Percentiles rank a stretch among this genome's conserved stretches.
These are phyloP conservation scores for Coleophora flavipennella DNA, from an alignment of 2,888 invertebrate species.

Conservation along the genomic window DNA sequence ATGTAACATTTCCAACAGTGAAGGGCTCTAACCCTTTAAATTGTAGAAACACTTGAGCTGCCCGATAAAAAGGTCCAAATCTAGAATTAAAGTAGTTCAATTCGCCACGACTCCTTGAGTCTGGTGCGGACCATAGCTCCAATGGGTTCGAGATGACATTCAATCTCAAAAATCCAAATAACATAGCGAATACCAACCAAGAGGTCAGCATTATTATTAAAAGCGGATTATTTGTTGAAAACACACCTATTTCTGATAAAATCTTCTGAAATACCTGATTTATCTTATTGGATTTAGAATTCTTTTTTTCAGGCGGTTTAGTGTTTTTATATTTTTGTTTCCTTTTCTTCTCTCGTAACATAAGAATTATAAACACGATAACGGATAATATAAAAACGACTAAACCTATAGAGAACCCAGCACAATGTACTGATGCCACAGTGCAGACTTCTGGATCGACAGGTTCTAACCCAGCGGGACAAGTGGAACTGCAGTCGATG, in stretches of 20 bases:
- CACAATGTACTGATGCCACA: slow-evolving; percentile 75
- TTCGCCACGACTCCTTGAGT: slow-evolving; percentile 84
- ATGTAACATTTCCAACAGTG: slow-evolving; percentile 55
- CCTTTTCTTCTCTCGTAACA: slow-evolving; percentile 23
- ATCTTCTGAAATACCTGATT: slow-evolving; percentile 35
- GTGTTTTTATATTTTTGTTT: slow-evolving; percentile 2
- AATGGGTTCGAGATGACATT: slow-evolving; percentile 90
- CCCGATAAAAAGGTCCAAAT: slow-evolving; percentile 92
- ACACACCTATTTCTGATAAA: slow-evolving; percentile 52
- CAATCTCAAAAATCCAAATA: slow-evolving; percentile 78
- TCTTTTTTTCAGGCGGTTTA: slow-evolving; percentile 12
- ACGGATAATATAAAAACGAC: slow-evolving; percentile 59
- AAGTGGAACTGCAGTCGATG: slow-evolving; percentile 79
- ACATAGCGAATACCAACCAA: slow-evolving; percentile 71
- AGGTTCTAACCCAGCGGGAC: slow-evolving; percentile 67
- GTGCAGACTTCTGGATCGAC: slow-evolving; percentile 54
- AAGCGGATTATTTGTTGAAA: slow-evolving; percentile 78
- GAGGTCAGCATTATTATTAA: slow-evolving; percentile 76
- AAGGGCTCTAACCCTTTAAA: slow-evolving; percentile 66
- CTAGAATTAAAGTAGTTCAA: slow-evolving; percentile 89
- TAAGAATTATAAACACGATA: slow-evolving; percentile 37
- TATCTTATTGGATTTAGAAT: slow-evolving; percentile 24
- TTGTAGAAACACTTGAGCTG: slow-evolving; percentile 90
- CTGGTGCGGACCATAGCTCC: slow-evolving; percentile 92
- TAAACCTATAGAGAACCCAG: slow-evolving; percentile 75